Conservation (phyloP, 2,888 invertebrate genomes). For the Agelastica alni region DNA sequence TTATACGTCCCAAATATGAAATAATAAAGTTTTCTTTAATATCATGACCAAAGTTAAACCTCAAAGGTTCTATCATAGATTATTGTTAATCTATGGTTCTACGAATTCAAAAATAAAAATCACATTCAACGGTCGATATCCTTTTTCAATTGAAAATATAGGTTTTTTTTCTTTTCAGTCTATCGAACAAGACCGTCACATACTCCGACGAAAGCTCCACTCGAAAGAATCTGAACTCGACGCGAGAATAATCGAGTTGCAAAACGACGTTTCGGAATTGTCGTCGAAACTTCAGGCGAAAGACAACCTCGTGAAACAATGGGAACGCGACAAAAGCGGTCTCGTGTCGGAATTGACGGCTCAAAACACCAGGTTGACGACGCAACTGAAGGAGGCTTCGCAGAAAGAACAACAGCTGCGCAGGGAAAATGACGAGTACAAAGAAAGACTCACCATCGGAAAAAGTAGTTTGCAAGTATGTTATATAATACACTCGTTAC, state of each 20-base stretch:
- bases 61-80: too few species aligned
- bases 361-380: constrained; percentile 80
- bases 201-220: constrained; percentile 81
- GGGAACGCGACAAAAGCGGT: constrained; percentile 79
- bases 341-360: constrained; percentile 79
- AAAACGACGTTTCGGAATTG: constrained; percentile 83
- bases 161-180: constrained; percentile 63
- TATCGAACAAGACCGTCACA: constrained; percentile 91
- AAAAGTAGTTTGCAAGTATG: constrained; percentile 58
- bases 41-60: too few species aligned
- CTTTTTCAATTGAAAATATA: too few species aligned
- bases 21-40: background rate
- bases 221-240: constrained; percentile 89
- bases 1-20: background rate
- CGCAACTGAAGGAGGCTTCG: constrained; percentile 83
- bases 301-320: constrained; percentile 64
- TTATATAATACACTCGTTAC: too few species aligned
- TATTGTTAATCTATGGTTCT: too few species aligned
- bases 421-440: constrained; percentile 77
- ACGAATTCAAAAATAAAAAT: too few species aligned
- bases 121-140: too few species aligned
- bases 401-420: constrained; percentile 79
- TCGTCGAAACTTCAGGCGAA: constrained; percentile 74
- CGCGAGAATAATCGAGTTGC: constrained; percentile 81
- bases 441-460: constrained; percentile 82